These are phyloP conservation scores for Stenoptilia bipunctidactyla DNA, from an alignment of 2,888 invertebrate genomes.

Conservation along the genomic window DNA sequence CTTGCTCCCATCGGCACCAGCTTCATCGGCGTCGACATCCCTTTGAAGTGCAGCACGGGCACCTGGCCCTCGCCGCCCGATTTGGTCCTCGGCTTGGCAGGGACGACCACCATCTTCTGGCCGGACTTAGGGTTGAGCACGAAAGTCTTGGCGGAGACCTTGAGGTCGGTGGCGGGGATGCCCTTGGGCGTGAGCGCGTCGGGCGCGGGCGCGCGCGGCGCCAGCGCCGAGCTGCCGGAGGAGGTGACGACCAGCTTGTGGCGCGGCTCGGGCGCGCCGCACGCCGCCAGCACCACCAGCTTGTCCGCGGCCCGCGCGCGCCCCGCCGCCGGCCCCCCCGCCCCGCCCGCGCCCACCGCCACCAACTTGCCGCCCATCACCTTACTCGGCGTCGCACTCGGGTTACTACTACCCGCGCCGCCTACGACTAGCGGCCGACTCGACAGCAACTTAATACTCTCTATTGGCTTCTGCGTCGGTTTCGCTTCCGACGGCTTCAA, in stretches of 20 bases:
- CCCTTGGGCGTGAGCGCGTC: conserved; percentile 56
- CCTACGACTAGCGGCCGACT: conserved; percentile 53
- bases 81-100: conserved; percentile 52
- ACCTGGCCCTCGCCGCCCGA: conserved; percentile 43
- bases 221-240: conserved; percentile 34
- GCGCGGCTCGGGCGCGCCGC: background rate
- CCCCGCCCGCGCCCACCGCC: conserved; percentile 26
- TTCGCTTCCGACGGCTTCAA: conserved; percentile 53
- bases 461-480: conserved; percentile 49
- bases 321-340: conserved; percentile 46
- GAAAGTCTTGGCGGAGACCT: conserved; percentile 61
- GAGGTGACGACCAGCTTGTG: conserved; percentile 33
- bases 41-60: conserved; percentile 58
- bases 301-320: conserved; percentile 63
- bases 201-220: conserved; percentile 31
- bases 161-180: conserved; percentile 58
- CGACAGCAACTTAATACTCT: conserved; percentile 50
- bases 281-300: conserved; percentile 59
- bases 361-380: conserved; percentile 50
- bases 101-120: conserved; percentile 64
- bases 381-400: conserved; percentile 51
- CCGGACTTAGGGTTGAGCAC: conserved; percentile 62
- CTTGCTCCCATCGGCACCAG: conserved; percentile 43
- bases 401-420: conserved; percentile 32
- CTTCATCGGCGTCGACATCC: conserved; percentile 57